A percentile compares a stretch with the other conserved stretches of the same genome.
Conservation (phyloP, 2,888 invertebrate species). For the Campoplex capitator region DNA sequence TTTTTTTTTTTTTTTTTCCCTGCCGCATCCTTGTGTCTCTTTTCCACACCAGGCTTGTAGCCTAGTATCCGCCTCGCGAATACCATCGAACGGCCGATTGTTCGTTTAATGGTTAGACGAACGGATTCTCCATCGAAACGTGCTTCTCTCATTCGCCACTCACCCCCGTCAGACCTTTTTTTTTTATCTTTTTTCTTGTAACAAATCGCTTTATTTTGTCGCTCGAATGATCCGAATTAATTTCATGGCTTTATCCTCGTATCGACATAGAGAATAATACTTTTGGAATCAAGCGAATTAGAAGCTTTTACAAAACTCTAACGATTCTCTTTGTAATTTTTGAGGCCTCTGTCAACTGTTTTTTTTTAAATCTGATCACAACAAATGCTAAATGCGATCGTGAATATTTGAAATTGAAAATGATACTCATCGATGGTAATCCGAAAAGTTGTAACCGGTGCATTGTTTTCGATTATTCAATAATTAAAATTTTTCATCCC, state of each 20-base stretch:
- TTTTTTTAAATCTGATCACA: not conserved
- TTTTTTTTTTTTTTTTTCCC: not conserved
- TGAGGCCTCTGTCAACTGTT: not conserved
- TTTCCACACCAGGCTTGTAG: slow-evolving; percentile 3
- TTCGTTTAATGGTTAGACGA: slow-evolving; percentile 36
- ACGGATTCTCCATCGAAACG: slow-evolving; percentile 4
- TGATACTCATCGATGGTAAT: not conserved
- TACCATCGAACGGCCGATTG: slow-evolving; percentile 31
- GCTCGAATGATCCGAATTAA: slow-evolving; percentile 3
- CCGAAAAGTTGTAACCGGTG: not conserved
- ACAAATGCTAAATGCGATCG: not conserved
- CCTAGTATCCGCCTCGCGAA: not conserved
- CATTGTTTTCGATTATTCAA: not conserved
- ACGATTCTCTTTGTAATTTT: not conserved
- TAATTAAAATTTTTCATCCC: not conserved
- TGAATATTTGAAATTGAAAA: no score
- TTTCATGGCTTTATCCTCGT: no score
- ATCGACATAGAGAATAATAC: not conserved
- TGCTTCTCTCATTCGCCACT: not conserved
- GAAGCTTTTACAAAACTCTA: not conserved
- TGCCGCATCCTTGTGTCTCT: not conserved
- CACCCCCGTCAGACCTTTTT: not conserved
- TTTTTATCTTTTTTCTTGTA: slow-evolving; percentile 1
- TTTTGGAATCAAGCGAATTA: not conserved
- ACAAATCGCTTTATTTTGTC: slow-evolving; percentile 3